A percentile compares a stretch with the other conserved stretches of the same genome.
Conservation (phyloP, 2,888 invertebrate species). For the Drosophila borborema region DNA sequence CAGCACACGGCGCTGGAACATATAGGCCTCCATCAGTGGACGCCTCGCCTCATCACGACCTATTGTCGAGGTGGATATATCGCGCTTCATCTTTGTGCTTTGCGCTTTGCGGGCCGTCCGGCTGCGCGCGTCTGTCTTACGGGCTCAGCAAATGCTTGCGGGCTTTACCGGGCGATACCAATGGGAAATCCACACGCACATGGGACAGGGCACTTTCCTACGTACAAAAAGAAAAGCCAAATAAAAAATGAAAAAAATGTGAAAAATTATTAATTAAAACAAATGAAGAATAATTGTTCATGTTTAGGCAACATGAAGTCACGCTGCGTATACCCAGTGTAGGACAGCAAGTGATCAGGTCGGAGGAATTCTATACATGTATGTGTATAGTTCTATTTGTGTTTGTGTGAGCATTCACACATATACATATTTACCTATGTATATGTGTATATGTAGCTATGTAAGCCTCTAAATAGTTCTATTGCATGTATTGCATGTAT, state of each 20-base stretch:
- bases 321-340: conserved; percentile 47
- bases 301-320: conserved; percentile 38
- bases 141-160: conserved; percentile 43
- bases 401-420: not conserved
- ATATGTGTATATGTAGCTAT: not conserved
- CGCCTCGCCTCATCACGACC: conserved; percentile 87
- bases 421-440: not conserved
- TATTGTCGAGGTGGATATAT: conserved; percentile 88
- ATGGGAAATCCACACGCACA: conserved; percentile 76
- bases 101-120: conserved; percentile 41
- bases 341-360: not conserved
- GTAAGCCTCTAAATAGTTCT: not conserved
- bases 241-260: not conserved
- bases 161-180: conserved; percentile 60
- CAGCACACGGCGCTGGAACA: conserved; percentile 90
- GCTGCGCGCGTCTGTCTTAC: conserved; percentile 10
- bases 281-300: conserved; percentile 10
- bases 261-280: not conserved
- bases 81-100: conserved; percentile 79
- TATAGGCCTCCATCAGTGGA: conserved; percentile 87
- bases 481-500: not conserved
- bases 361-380: too few relatives aligned
- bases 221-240: not conserved
- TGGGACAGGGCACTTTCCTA: conserved; percentile 71
- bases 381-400: not conserved